Percentiles rank a stretch among this genome's conserved stretches.
Conservation (phyloP, 2,888 invertebrate genomes). For the Leptura quadrifasciata region DNA sequence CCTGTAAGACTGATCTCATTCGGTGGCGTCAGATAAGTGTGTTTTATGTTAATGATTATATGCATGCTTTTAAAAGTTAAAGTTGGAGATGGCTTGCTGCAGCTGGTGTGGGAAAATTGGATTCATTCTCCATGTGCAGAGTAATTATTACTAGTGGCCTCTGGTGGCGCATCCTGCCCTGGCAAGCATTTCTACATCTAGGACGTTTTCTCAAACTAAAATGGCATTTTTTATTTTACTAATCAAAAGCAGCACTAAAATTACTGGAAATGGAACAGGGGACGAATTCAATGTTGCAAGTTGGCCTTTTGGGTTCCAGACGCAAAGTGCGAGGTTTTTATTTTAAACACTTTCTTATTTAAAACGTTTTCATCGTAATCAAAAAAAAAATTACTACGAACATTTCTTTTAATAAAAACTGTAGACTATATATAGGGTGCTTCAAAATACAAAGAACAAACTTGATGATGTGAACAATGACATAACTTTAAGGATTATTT, state of each 20-base stretch:
- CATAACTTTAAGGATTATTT: no score
- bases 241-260: constrained; percentile 61
- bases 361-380: not conserved
- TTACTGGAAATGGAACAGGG: constrained; percentile 54
- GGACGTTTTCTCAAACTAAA: constrained; percentile 56
- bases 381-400: no score
- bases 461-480: no score
- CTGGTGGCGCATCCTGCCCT: constrained; percentile 67
- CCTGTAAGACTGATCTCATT: constrained; percentile 66
- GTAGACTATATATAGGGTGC: no score
- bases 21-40: constrained; percentile 67
- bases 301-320: not conserved
- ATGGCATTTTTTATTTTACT: constrained; percentile 59
- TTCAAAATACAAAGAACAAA: no score
- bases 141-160: constrained; percentile 71
- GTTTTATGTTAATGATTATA: constrained; percentile 71
- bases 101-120: constrained; percentile 60
- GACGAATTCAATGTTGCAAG: constrained; percentile 9
- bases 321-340: not conserved
- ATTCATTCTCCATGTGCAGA: constrained; percentile 61
- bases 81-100: constrained; percentile 59
- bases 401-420: no score
- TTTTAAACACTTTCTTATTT: constrained; percentile 8
- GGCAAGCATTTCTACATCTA: constrained; percentile 58
- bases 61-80: constrained; percentile 71